Evolutionary conservation across 1,140 invertebrate species (phyloP), one percentile per base, ranked within the genome.

Genomic region (Pentalonia nigronervosa): DNA sequence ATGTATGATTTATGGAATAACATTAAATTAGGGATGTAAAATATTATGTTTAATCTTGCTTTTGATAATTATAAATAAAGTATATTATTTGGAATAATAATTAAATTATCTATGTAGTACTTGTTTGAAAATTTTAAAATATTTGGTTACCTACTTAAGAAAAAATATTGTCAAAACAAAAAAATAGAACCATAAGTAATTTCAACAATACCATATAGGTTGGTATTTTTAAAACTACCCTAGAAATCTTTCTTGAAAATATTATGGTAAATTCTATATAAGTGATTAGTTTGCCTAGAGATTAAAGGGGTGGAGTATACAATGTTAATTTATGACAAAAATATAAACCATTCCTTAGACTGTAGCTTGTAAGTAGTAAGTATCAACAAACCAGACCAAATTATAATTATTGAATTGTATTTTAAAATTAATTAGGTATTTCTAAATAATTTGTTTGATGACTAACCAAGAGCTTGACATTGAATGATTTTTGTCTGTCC

Each of bases 401-500:
- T 76, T 7, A 76, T 76, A n/a, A 76, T 76, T 1, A 14, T 76
- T 76, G 6, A 76, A 20, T 76, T n/a, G 14, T 17, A 76, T n/a
- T n/a, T 76, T n/a, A 76, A 30, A 67, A 67, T 67, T n/a, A n/a
- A 7, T 76, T n/a, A 76, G 60, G 1, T 76, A 76, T 76, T 76
- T n/a, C 14, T 67, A 30, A n/a, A 67, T 14, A 30, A 67, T 30
- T 17, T n/a, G 4, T n/a, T n/a, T 76, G 14, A 17, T 76, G 30
- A 90, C 96, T 97, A 96, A 98, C 98, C 98, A 95, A 97, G 96
- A 36, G 98, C 98, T 95, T 98, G 97, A 95, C 98, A 98, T 95
- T 98, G 97, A 93, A 98, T 96, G 95, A 98, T 98, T 96, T 98
- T 98, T 25, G 97, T 98, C 94, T 97, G 96, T 95, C 97, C 97